Conservation (phyloP, 2,113 vertebrate genomes). For the Dipodomys spectabilis region DNA sequence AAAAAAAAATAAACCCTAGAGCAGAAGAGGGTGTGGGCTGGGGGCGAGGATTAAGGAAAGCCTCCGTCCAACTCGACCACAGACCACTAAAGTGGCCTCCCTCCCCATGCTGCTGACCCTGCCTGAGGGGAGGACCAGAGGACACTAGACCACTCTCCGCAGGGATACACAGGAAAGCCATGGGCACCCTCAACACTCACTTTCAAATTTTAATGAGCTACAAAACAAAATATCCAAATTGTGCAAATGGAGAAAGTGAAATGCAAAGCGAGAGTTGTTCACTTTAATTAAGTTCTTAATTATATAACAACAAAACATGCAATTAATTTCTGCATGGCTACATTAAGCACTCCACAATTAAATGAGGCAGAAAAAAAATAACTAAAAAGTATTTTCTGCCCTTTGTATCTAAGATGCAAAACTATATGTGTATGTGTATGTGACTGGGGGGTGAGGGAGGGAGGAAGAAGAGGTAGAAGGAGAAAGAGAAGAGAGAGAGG, state of each 20-base stretch:
- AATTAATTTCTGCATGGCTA: slow-evolving; percentile 69
- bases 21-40: too few species aligned
- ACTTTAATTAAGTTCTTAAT: slow-evolving; percentile 79
- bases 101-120: fast-evolving
- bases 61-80: too few species aligned
- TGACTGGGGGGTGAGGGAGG: too few species aligned
- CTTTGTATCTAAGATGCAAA: background rate
- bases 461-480: background rate
- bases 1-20: too few species aligned
- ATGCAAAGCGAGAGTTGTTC: slow-evolving; percentile 58
- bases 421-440: background rate
- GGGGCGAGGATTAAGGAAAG: too few species aligned
- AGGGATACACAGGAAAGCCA: background rate
- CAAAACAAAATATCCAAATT: slow-evolving; percentile 42
- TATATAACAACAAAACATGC: slow-evolving; percentile 74
- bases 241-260: slow-evolving; percentile 58
- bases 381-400: slow-evolving; percentile 40
- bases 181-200: background rate
- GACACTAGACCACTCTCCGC: fast-evolving
- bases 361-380: slow-evolving; percentile 69
- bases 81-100: too few species aligned
- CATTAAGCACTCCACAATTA: slow-evolving; percentile 68
- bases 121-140: background rate
- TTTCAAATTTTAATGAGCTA: slow-evolving; percentile 26
- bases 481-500: too few species aligned